A percentile compares a stretch with the other conserved stretches of the same genome.
Evolutionary conservation across 2,113 vertebrate genomes (phyloP).

Genomic region (Pseudolaguvia tuberculata): DNA sequence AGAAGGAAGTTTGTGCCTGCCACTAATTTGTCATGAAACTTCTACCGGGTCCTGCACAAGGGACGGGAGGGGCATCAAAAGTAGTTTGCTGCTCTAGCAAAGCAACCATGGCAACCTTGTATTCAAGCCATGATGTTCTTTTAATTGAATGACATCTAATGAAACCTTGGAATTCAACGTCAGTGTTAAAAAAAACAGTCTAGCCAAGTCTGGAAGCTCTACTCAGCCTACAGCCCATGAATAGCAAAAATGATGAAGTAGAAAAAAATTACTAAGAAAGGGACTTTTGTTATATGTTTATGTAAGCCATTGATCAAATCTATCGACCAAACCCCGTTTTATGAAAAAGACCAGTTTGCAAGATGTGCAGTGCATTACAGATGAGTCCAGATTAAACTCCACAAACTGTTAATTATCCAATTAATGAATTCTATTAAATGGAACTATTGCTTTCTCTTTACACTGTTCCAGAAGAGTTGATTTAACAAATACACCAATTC

Average conservation of each 20-base stretch:
- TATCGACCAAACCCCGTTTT: slow-evolving; percentile 58
- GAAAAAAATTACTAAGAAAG: slow-evolving; percentile 48
- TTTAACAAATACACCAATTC: slow-evolving; percentile 12
- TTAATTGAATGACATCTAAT: slow-evolving; percentile 76
- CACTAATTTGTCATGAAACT: slow-evolving; percentile 72
- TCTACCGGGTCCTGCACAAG: slow-evolving; percentile 50
- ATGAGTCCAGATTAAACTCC: slow-evolving; percentile 29
- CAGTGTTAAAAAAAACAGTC: slow-evolving; percentile 65
- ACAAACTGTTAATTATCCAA: slow-evolving; percentile 33
- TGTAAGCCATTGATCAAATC: slow-evolving; percentile 53
- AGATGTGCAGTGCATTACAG: slow-evolving; percentile 67
- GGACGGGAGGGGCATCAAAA: slow-evolving; percentile 55
- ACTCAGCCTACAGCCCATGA: slow-evolving; percentile 40
- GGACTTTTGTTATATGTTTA: slow-evolving; percentile 54
- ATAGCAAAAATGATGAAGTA: background rate
- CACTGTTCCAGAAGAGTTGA: slow-evolving; percentile 4
- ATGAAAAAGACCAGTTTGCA: slow-evolving; percentile 49
- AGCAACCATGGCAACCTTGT: slow-evolving; percentile 67
- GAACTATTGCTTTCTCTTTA: slow-evolving; percentile 45
- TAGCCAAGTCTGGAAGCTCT: slow-evolving; percentile 53
- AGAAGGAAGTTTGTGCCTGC: slow-evolving; percentile 54
- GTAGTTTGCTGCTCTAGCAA: slow-evolving; percentile 49
- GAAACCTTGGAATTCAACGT: slow-evolving; percentile 65
- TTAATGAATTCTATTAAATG: slow-evolving; percentile 50
- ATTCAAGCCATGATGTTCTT: slow-evolving; percentile 64